A percentile compares a stretch with the other conserved stretches of the same genome.
These are phyloP conservation scores for Stenurella melanura DNA, from an alignment of 2,888 invertebrate species.

Conservation along the genomic window DNA sequence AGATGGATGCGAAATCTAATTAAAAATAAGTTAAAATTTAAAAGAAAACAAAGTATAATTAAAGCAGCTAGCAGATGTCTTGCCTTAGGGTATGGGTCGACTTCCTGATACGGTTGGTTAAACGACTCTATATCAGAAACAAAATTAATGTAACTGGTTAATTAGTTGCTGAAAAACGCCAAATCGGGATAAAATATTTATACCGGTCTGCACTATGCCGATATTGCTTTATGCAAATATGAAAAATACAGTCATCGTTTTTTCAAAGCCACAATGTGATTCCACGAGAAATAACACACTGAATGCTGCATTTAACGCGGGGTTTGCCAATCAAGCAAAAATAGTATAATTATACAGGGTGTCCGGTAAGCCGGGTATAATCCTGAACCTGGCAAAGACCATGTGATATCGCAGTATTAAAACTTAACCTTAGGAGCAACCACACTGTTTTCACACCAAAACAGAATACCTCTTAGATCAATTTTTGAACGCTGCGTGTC, in stretches of 20 bases:
- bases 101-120: not conserved
- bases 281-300: too few relatives aligned
- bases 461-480: too few relatives aligned
- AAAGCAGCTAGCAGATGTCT: constrained; percentile 14
- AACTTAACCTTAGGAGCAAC: too few relatives aligned
- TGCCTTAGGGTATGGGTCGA: constrained; percentile 3
- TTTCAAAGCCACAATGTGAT: too few relatives aligned
- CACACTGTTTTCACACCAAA: too few relatives aligned
- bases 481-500: too few relatives aligned
- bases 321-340: too few relatives aligned
- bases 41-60: not conserved
- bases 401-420: too few relatives aligned
- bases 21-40: not conserved
- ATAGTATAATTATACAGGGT: too few relatives aligned
- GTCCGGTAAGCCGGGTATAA: too few relatives aligned
- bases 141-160: not conserved
- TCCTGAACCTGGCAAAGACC: too few relatives aligned
- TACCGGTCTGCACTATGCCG: not conserved
- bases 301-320: too few relatives aligned
- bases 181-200: not conserved
- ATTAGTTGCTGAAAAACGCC: not conserved
- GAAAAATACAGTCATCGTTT: not conserved
- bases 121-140: not conserved
- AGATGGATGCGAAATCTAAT: not conserved
- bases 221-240: not conserved